phyloP scores from a whole-genome alignment of 2,113 vertebrate genomes.

The Charina bottae region DNA sequence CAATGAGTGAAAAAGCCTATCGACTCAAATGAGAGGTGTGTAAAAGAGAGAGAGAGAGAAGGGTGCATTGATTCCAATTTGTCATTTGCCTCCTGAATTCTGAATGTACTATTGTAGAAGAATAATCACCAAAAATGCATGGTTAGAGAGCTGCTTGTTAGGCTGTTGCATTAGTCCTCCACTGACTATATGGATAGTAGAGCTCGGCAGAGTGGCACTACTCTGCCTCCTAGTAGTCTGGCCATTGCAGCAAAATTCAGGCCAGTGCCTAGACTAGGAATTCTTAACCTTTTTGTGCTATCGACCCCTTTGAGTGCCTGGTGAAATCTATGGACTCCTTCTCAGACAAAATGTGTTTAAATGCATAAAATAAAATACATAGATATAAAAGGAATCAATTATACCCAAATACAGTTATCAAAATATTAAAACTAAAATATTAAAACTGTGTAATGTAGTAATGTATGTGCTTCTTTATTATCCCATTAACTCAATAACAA shows the following conservation, averaged over 20 bases:
- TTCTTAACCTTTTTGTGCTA: background rate
- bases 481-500: background rate
- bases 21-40: slow-evolving; percentile 42
- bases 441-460: background rate
- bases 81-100: slow-evolving; percentile 62
- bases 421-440: background rate
- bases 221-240: background rate
- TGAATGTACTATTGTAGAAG: slow-evolving; percentile 55
- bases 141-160: slow-evolving; percentile 32
- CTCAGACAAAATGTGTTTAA: background rate
- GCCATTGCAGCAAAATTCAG: background rate
- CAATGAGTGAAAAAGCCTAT: slow-evolving; percentile 35
- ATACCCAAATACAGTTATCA: background rate
- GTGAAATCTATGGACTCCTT: background rate
- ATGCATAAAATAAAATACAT: background rate
- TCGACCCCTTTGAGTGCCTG: background rate
- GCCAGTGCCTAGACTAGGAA: background rate
- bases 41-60: slow-evolving; percentile 10
- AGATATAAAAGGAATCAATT: background rate
- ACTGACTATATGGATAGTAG: slow-evolving; percentile 35
- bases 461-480: background rate
- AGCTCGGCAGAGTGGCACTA: background rate
- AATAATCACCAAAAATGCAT: slow-evolving; percentile 54
- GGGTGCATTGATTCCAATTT: slow-evolving; percentile 40
- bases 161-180: slow-evolving; percentile 30